These are phyloP conservation scores for Valencia hispanica DNA, from an alignment of 2,797 vertebrate genomes.

Conservation along the genomic window DNA sequence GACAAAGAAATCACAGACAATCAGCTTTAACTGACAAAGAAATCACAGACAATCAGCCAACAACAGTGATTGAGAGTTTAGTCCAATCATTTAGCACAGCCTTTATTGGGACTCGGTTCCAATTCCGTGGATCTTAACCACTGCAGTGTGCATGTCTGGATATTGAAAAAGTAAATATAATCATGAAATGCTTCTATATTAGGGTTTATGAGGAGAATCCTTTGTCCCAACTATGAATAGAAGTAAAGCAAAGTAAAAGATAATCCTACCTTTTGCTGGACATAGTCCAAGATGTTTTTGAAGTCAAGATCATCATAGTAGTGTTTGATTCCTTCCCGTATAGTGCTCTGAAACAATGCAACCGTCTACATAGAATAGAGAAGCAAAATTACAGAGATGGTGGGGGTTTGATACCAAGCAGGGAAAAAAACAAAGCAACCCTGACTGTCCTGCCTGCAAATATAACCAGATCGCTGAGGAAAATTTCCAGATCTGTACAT, in stretches of 20 bases:
- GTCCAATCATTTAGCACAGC: too few species aligned
- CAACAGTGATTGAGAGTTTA: too few species aligned
- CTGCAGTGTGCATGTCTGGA: too few species aligned
- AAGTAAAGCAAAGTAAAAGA: not conserved
- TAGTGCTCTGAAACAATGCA: slow-evolving; percentile 86
- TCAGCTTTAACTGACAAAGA: not conserved
- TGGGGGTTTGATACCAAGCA: not conserved
- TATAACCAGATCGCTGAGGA: not conserved
- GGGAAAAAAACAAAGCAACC: not conserved
- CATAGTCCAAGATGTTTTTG: slow-evolving; percentile 93
- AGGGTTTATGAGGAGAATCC: not conserved
- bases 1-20: not conserved
- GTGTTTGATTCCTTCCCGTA: slow-evolving; percentile 90
- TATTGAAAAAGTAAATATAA: too few species aligned
- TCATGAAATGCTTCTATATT: not conserved
- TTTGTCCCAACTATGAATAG: not conserved
- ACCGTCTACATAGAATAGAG: slow-evolving; percentile 76
- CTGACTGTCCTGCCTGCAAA: not conserved
- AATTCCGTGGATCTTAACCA: too few species aligned
- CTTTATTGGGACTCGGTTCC: too few species aligned
- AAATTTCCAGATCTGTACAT: not conserved
- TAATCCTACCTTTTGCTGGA: slow-evolving; percentile 86
- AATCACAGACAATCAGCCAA: not conserved
- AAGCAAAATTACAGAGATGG: slow-evolving; percentile 18
- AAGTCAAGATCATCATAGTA: slow-evolving; percentile 95